Evolutionary conservation across 2,888 invertebrate species (phyloP), one percentile per base, ranked within the genome.

Genomic region (Cordylochernes scorpioides): DNA sequence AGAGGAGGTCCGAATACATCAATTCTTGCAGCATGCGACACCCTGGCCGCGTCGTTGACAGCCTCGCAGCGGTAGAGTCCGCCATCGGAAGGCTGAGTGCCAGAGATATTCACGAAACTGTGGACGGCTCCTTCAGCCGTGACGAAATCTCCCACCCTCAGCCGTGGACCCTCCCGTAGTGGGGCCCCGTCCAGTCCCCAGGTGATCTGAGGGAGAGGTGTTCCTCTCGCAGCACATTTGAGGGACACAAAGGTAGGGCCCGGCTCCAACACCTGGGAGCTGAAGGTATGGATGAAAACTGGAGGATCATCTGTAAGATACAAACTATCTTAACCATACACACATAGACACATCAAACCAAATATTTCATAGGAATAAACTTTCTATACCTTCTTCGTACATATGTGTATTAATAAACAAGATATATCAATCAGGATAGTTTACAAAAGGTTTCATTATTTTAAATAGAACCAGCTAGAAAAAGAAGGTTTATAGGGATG

Each of bases 1-100:
- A 74, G 78, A 2, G 84, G 82, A 39, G 75, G 58, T 16, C 84
- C 84, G 30, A 31, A 34, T 6, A 42, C 35, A 28, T 38, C 39
- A 3, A 42, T 25, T 8, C 39, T 32, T 7, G 32, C 37, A 7
- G 33, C 31, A 29, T 42, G 40, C 3, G 27, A 26, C 1, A 38
- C 34, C 2, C 25, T 32, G 1, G 37, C 24, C 9, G 35, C 35
- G n/a, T 35, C 35, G 15, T 38, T 38, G 10, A 31, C 31, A 1
- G 30, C 38, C 7, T 29, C 26, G 17, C 39, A 39, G 17, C 29
- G 27, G 16, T 38, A 38, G 5, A 26, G 32, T 4, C 37, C 37
- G 5, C 37, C 41, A 26, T 44, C 43, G 18, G 42, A 41, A 4
- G 39, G 28, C 7, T 34, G 34, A 6, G 42, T 15, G 9, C 33